Evolutionary conservation across 2,113 vertebrate species (phyloP).

Genomic region (Glaucomys volans): DNA sequence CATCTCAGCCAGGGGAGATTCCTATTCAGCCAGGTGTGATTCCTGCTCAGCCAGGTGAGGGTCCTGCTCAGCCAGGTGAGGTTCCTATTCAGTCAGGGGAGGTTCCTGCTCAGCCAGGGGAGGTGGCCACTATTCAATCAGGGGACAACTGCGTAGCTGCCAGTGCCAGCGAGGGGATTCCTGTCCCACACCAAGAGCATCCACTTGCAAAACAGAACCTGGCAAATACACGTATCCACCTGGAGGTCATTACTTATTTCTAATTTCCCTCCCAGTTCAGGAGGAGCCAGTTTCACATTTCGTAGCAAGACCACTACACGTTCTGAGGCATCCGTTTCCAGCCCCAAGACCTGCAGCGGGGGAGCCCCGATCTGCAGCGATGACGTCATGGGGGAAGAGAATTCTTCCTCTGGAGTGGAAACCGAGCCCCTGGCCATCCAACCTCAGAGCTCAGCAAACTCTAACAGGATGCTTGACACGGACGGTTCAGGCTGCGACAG

Average conservation of each 20-base stretch:
- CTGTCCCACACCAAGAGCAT: not conserved
- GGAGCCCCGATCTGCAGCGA: not conserved
- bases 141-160: not conserved
- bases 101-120: not conserved
- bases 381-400: not conserved
- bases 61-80: no score
- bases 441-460: conserved; percentile 51
- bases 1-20: no score
- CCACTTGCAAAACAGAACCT: not conserved
- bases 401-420: conserved; percentile 59
- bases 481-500: conserved; percentile 62
- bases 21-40: no score
- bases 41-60: no score
- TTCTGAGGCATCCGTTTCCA: not conserved
- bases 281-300: not conserved
- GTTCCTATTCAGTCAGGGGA: not conserved
- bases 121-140: not conserved
- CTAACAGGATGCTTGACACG: conserved; percentile 57
- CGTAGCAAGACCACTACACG: not conserved
- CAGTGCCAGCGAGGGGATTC: not conserved
- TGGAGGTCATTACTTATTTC: not conserved
- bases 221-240: no score
- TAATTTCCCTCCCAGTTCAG: not conserved
- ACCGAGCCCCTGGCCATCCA: conserved; percentile 38
- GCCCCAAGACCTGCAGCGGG: not conserved